Conservation (phyloP, 2,888 invertebrate species). For the Latrodectus hesperus region DNA sequence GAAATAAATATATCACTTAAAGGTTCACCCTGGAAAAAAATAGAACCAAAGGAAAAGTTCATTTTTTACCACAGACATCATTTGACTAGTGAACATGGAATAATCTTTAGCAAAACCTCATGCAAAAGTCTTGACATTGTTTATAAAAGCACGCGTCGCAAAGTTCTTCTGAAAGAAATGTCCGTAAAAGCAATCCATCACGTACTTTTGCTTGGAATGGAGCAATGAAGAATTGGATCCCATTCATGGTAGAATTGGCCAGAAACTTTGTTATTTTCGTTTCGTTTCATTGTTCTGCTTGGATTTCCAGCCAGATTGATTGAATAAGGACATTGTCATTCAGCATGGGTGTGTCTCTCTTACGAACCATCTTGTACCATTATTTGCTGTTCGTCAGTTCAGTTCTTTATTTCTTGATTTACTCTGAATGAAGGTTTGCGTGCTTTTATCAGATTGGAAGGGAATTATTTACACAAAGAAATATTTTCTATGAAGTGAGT, state of each 20-base stretch:
- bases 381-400: conserved; percentile 1
- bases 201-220: neutral
- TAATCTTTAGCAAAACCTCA: neutral
- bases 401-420: conserved; percentile 19
- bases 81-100: no score
- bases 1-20: no score
- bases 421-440: neutral
- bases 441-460: conserved; percentile 7
- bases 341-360: conserved; percentile 13
- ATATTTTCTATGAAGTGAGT: no score
- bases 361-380: neutral
- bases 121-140: neutral
- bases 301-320: conserved; percentile 30
- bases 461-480: no score
- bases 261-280: conserved; percentile 9
- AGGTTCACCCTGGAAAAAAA: no score
- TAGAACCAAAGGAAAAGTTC: no score
- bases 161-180: neutral
- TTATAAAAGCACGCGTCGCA: neutral
- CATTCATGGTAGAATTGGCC: neutral
- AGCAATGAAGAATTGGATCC: neutral
- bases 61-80: no score
- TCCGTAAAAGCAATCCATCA: conserved; percentile 1
- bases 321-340: conserved; percentile 41
- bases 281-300: conserved; percentile 29